Conservation (phyloP, 2,888 invertebrate species). For the Apotomis capreana region DNA sequence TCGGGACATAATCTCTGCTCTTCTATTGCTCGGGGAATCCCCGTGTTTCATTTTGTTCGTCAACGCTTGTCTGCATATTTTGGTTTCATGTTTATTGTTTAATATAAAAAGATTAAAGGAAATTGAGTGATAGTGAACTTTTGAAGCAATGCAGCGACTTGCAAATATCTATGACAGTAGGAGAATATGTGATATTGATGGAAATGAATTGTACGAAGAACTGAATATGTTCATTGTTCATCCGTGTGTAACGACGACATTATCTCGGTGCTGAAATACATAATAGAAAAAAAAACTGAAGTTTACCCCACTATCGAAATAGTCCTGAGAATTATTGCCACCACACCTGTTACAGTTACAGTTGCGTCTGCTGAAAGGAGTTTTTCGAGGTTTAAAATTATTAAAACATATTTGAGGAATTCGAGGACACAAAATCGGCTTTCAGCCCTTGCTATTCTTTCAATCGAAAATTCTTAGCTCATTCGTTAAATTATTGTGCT, state of each 20-base stretch:
- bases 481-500: too few species aligned
- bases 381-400: too few species aligned
- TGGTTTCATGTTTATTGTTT: constrained; percentile 5
- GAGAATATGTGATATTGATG: constrained; percentile 45
- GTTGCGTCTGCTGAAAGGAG: too few species aligned
- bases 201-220: constrained; percentile 47
- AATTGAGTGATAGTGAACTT: constrained; percentile 46
- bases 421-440: too few species aligned
- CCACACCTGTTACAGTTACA: too few species aligned
- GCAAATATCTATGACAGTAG: constrained; percentile 15
- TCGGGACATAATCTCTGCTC: too few species aligned
- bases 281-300: constrained; percentile 41
- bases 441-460: too few species aligned
- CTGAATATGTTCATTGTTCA: constrained; percentile 45
- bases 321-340: too few species aligned
- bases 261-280: constrained; percentile 13
- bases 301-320: constrained; percentile 33
- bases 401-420: too few species aligned
- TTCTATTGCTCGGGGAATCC: not conserved
- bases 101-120: constrained; percentile 43
- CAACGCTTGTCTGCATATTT: constrained; percentile 1
- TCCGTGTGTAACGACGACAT: constrained; percentile 45
- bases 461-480: too few species aligned
- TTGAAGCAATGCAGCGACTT: constrained; percentile 45
- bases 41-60: too few species aligned